Conservation (phyloP, 1,140 invertebrate species). For the Lepidotrigona ventralis region DNA sequence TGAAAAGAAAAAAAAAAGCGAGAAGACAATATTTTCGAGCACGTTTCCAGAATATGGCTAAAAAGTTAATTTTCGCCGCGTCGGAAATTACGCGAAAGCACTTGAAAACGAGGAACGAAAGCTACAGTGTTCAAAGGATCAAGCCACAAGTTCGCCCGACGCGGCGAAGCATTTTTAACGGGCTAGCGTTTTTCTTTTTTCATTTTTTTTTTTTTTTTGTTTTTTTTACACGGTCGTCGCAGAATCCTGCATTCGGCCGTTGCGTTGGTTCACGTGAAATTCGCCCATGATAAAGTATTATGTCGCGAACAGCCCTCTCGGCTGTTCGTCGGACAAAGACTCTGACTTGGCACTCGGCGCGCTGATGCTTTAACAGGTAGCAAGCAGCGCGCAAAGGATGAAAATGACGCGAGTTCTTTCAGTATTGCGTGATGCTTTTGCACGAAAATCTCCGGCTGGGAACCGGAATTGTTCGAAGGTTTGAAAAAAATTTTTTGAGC, state of each 20-base stretch:
- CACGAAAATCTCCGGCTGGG: not conserved
- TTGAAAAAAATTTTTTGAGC: no score
- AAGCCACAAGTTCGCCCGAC: not conserved
- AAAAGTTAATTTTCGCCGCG: not conserved
- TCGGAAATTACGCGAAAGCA: conserved; percentile 9
- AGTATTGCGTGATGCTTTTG: not conserved
- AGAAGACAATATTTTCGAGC: no score
- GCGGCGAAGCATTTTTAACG: not conserved
- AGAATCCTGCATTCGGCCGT: not conserved
- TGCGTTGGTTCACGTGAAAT: not conserved
- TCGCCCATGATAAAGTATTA: conserved; percentile 14
- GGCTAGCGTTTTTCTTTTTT: not conserved
- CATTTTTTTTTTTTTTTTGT: not conserved
- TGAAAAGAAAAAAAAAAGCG: no score
- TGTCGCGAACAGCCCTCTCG: not conserved
- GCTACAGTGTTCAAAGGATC: not conserved
- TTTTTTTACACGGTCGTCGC: no score
- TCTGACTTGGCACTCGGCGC: not conserved
- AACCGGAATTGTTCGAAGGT: not conserved
- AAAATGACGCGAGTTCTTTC: conserved; percentile 4
- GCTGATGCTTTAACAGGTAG: conserved; percentile 22
- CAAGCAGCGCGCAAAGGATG: not conserved
- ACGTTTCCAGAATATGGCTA: no score
- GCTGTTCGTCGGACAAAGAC: not conserved
- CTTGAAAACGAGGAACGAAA: not conserved